These are phyloP conservation scores for Macrobrachium rosenbergii DNA, from an alignment of 1,140 invertebrate genomes.

Conservation along the genomic window DNA sequence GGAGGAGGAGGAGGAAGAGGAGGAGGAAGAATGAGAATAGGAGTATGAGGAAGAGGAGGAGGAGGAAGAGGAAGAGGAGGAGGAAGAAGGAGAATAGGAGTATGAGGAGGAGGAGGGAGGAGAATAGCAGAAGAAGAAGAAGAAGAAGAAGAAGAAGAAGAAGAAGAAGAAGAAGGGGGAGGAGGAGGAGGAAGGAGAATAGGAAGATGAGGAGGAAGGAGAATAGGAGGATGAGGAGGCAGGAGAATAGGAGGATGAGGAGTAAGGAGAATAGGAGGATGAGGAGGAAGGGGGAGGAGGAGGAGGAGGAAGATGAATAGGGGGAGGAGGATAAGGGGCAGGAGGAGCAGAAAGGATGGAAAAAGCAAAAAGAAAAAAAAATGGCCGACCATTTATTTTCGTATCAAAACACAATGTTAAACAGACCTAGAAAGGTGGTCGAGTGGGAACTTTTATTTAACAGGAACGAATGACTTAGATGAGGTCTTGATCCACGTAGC, in stretches of 20 bases:
- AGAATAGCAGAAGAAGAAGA: no score
- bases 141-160: neutral
- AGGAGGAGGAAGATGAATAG: no score
- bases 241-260: neutral
- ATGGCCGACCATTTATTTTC: no score
- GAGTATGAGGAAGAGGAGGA: neutral
- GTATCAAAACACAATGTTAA: neutral
- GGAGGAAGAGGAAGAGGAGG: constrained; percentile 1
- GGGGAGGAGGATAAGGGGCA: no score
- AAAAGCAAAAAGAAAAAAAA: neutral
- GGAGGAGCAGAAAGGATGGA: neutral
- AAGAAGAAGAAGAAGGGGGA: neutral
- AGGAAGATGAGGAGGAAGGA: neutral
- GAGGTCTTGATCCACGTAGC: no score
- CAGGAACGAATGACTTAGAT: no score
- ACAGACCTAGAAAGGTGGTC: neutral
- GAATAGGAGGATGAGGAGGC: neutral
- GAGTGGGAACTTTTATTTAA: neutral
- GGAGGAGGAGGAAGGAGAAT: neutral
- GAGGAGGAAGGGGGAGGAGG: no score
- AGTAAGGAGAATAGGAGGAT: neutral
- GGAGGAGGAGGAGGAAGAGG: neutral
- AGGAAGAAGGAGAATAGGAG: neutral
- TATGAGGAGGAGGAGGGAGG: neutral
- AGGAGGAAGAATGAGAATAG: neutral